Conservation (phyloP, 2,888 invertebrate genomes). For the Drosophila algonquin region DNA sequence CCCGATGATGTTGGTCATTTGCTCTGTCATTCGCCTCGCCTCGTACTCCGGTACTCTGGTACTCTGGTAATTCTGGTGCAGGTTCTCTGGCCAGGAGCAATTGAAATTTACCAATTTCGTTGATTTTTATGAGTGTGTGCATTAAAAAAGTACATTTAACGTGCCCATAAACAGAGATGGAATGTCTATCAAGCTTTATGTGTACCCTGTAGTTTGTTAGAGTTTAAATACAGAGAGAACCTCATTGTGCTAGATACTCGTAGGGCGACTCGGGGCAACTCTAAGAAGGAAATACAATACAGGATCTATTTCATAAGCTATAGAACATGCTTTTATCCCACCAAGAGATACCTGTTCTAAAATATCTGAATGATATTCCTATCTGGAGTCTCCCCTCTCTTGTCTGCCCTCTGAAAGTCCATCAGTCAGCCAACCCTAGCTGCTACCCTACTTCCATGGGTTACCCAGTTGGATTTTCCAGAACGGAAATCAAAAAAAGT, state of each 20-base stretch:
- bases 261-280: too few relatives aligned
- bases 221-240: not conserved
- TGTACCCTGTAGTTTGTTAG: conserved; percentile 20
- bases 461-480: conserved; percentile 22
- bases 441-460: not conserved
- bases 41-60: too few relatives aligned
- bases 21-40: not conserved
- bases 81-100: conserved; percentile 42
- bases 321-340: not conserved
- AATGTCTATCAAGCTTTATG: conserved; percentile 4
- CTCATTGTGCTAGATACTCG: too few relatives aligned
- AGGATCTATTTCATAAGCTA: too few relatives aligned
- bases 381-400: not conserved
- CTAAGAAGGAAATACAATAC: too few relatives aligned
- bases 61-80: not conserved
- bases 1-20: not conserved
- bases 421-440: not conserved
- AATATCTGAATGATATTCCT: not conserved
- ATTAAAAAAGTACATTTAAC: conserved; percentile 74
- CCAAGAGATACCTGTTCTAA: too few relatives aligned
- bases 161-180: conserved; percentile 60
- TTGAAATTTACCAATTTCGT: conserved; percentile 77
- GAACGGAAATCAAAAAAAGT: conserved; percentile 68
- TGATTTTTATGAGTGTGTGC: conserved; percentile 68
- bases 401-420: not conserved